phyloP scores from a whole-genome alignment of 2,113 vertebrate genomes.

The Callocephalon fimbriatum region DNA sequence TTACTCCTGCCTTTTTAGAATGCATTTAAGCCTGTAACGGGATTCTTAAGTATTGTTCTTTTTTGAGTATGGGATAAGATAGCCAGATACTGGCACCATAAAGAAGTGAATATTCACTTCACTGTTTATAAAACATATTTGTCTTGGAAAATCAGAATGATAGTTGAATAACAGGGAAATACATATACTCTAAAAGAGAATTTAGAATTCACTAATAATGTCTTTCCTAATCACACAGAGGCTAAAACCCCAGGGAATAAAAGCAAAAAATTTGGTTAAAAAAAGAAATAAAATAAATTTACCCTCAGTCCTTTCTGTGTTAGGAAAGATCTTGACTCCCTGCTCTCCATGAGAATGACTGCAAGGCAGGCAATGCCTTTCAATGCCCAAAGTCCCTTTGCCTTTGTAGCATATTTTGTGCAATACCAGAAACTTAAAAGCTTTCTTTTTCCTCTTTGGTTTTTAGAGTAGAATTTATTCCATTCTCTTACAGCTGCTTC shows the following conservation, averaged over 20 bases:
- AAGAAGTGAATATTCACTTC: background rate
- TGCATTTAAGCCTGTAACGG: background rate
- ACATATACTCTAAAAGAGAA: background rate
- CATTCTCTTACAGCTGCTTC: background rate
- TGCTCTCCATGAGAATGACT: background rate
- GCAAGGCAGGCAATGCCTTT: background rate
- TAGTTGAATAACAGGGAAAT: background rate
- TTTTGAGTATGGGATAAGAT: background rate
- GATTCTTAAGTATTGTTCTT: background rate
- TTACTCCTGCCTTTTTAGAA: background rate
- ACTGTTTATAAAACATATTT: background rate
- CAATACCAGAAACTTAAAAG: background rate
- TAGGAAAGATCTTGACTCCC: background rate
- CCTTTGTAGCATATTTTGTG: background rate
- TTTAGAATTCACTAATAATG: background rate
- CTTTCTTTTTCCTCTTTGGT: background rate
- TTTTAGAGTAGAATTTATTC: background rate
- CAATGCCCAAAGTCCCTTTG: background rate
- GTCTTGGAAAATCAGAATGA: background rate
- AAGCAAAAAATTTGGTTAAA: background rate
- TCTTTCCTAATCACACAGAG: background rate
- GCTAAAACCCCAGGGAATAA: background rate
- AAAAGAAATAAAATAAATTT: background rate
- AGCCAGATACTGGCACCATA: background rate
- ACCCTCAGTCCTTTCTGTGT: background rate